phyloP scores from a whole-genome alignment of 2,888 invertebrate genomes.

The Rotaria magnacalcarata region DNA sequence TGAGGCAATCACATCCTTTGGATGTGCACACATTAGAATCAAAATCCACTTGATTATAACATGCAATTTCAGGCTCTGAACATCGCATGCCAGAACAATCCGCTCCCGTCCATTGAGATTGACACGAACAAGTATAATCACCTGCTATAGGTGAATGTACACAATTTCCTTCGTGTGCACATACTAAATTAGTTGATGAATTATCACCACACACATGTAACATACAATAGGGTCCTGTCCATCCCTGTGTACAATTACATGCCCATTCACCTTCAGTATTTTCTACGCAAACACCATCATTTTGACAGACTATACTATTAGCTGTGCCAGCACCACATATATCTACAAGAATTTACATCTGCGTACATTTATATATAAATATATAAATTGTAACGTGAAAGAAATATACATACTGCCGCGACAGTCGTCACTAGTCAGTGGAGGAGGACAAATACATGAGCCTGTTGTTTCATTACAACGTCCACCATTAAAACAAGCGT shows the following conservation, averaged over 20 bases:
- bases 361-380: not conserved
- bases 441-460: not conserved
- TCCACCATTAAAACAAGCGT: not conserved
- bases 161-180: not conserved
- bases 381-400: not conserved
- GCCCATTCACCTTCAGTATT: not conserved
- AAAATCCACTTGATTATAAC: slow-evolving; percentile 10
- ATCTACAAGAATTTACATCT: not conserved
- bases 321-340: slow-evolving; percentile 1
- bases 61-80: not conserved
- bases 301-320: not conserved
- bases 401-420: not conserved
- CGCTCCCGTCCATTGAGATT: not conserved
- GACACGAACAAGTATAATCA: not conserved
- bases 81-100: slow-evolving; percentile 13
- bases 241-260: slow-evolving; percentile 9
- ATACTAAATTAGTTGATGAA: not conserved
- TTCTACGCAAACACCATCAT: not conserved
- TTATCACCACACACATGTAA: not conserved
- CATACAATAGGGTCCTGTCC: slow-evolving; percentile 16
- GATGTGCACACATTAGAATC: not conserved
- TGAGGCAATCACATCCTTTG: not conserved
- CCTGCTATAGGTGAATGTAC: not conserved
- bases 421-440: not conserved
- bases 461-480: not conserved